Evolutionary conservation across 2,113 vertebrate genomes (phyloP).

Genomic region (Aviceda subcristata): DNA sequence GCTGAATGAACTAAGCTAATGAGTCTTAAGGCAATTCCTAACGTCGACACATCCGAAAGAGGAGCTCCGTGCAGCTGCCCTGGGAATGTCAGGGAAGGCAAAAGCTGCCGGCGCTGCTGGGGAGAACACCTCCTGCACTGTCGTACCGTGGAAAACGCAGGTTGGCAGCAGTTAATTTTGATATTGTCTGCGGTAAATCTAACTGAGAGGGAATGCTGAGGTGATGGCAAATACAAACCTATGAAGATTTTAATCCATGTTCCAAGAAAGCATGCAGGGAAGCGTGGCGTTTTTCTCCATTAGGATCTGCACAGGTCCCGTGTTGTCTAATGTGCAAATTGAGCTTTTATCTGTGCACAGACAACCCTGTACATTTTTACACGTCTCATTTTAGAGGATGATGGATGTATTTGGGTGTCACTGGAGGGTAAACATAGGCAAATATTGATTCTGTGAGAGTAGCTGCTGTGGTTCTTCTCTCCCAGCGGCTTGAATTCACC

Average conservation of each 20-base stretch:
- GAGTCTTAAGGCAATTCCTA: neutral
- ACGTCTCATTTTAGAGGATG: neutral
- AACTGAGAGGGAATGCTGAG: neutral
- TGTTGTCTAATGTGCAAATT: neutral
- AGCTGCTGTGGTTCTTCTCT: neutral
- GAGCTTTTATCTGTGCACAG: neutral
- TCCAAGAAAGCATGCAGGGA: neutral
- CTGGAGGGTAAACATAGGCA: neutral
- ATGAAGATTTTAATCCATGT: neutral
- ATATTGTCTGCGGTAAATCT: neutral
- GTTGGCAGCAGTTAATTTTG: too few relatives aligned
- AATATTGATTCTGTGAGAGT: neutral
- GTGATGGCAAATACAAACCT: neutral
- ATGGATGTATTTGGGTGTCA: neutral
- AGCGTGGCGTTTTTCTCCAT: rapidly evolving
- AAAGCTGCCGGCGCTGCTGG: neutral
- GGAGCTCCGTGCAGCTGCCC: neutral
- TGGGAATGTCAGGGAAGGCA: neutral
- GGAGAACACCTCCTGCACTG: too few relatives aligned
- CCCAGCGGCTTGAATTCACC: too few relatives aligned
- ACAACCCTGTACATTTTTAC: rapidly evolving
- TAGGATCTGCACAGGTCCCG: rapidly evolving
- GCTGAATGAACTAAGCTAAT: neutral
- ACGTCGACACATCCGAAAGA: rapidly evolving
- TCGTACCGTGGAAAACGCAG: neutral